Percentiles rank a stretch among this genome's conserved stretches.
Evolutionary conservation across 2,113 vertebrate species (phyloP).

Genomic region (Myiozetetes cayanensis): DNA sequence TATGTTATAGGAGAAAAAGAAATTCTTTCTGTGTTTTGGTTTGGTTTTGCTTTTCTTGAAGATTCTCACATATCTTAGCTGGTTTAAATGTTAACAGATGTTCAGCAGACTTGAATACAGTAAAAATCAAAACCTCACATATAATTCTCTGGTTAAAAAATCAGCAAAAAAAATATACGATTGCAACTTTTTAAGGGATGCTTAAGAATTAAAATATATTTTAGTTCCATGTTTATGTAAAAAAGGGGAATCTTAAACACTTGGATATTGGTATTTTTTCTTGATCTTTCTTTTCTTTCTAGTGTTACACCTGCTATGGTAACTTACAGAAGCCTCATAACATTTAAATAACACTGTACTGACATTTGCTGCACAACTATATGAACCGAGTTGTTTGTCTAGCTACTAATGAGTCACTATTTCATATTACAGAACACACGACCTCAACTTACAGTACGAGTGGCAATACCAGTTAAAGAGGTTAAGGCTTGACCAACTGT

Average conservation of each 20-base stretch:
- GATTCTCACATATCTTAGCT: background rate
- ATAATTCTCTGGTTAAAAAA: background rate
- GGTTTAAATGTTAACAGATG: conserved; percentile 39
- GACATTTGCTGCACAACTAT: background rate
- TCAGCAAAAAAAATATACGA: background rate
- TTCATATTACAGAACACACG: background rate
- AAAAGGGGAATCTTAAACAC: background rate
- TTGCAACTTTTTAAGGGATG: background rate
- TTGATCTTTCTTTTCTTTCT: background rate
- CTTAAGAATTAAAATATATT: background rate
- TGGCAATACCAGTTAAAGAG: background rate
- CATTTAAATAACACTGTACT: background rate
- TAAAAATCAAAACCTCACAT: background rate
- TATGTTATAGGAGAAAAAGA: background rate
- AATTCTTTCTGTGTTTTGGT: background rate
- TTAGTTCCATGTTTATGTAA: background rate
- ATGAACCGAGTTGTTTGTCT: background rate
- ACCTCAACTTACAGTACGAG: background rate
- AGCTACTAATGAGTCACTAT: background rate
- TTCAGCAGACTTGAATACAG: background rate
- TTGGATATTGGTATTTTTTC: background rate
- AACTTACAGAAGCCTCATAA: background rate
- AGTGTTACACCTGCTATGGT: background rate
- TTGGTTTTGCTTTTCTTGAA: background rate
- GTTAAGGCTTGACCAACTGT: background rate